Evolutionary conservation across 2,797 vertebrate species (phyloP), one percentile per base, ranked within the genome.

Genomic region (Garrulus glandarius): DNA sequence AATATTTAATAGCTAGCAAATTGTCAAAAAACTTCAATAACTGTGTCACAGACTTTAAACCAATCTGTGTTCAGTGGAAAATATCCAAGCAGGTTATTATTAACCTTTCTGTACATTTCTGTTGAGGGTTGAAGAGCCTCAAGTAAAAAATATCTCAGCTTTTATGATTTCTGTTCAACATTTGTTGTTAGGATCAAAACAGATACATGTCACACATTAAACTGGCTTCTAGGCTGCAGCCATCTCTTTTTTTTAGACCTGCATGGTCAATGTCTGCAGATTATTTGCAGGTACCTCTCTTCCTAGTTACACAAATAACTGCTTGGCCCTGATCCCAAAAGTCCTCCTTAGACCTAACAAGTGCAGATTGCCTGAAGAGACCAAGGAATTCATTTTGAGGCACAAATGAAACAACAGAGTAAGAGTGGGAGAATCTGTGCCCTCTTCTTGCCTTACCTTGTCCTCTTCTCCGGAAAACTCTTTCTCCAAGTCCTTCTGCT

Each of bases 361-460:
- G 26, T 22, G 30, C 37, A 84, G 36, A 30, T 27, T 63, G 27
- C 15, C 22, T 22, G 22, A 83, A 44, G 47, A 70, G 21, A 60
- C 23, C 59, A 55, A 32, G 14, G 30, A 43, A 74, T 63, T 70
- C 0, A 53, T 70, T 85, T 21, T 8, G 43, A 16, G 20, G 13
- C 15, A 49, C 32, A 34, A 65, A 55, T 13, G 29, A 72, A 92
- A 60, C 4, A 34, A 13, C 26, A 23, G 41, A 67, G 12, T 34
- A 39, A 68, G 15, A 46, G 18, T 8, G 13, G 5, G 10, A 92
- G 39, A 37, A 81, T 67, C 37, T 53, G 7, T 65, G 61, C 27
- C 27, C 36, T 83, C n/a, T 69, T 65, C 68, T 84, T 69, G 55
- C 36, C 60, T 89, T 91, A 95, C 96, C 63, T 88, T 11, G 9